Evolutionary conservation across 2,797 vertebrate genomes (phyloP).

Genomic region (Tiaroga cobitis): DNA sequence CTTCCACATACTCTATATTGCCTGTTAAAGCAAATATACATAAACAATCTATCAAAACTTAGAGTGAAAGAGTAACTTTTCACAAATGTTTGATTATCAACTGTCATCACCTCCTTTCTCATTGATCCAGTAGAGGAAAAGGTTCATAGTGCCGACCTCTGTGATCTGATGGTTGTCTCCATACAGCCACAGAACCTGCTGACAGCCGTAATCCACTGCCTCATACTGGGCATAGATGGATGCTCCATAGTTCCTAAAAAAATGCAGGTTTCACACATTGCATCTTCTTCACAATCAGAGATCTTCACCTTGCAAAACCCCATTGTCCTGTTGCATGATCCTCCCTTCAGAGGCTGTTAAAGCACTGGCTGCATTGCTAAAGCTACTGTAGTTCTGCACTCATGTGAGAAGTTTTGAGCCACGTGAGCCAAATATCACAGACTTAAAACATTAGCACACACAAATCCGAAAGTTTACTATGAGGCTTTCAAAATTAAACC

Average conservation of each 20-base stretch:
- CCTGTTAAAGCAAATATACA: constrained; percentile 10
- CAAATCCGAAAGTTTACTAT: not conserved
- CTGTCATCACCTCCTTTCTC: constrained; percentile 85
- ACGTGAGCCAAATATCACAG: not conserved
- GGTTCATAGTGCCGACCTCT: constrained; percentile 92
- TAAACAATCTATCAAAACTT: not conserved
- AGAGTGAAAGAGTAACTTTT: not conserved
- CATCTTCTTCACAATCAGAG: not conserved
- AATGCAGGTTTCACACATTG: constrained; percentile 18
- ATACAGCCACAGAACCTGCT: constrained; percentile 93
- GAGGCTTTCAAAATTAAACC: not conserved
- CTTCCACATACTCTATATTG: not conserved
- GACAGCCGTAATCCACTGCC: constrained; percentile 81
- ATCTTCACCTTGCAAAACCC: not conserved
- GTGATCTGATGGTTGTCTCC: constrained; percentile 90
- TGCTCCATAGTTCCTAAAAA: constrained; percentile 86
- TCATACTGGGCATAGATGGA: constrained; percentile 84
- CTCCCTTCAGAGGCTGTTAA: not conserved
- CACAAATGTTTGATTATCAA: not conserved
- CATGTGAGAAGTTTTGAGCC: not conserved
- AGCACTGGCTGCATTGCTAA: not conserved
- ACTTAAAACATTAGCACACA: not conserved
- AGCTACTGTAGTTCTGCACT: not conserved
- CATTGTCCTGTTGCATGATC: not conserved
- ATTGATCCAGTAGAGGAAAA: constrained; percentile 92